Base-by-base conservation (phyloP, 1,140 invertebrate species). In the Wiebesia pumilae region DNA sequence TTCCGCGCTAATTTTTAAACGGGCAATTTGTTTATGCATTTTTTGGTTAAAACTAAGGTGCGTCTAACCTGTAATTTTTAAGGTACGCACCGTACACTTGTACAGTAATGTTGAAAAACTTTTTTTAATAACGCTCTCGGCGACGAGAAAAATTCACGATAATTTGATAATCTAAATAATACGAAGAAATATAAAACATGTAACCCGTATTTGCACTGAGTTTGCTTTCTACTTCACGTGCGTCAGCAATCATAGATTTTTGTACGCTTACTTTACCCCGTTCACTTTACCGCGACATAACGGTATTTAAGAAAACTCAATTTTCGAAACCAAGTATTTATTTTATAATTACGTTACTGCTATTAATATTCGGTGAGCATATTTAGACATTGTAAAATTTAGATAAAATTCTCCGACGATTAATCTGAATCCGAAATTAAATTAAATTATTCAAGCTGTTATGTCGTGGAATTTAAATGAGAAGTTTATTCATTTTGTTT, bases 241-340 rank as follows among this genome's bases (percentile, higher is more conserved):
- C 69, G 65, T 30, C 33, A 71, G 71, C 38, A 75, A 6, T 75
- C 71, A 40, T 73, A 75, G 71, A 75, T 75, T 75, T 75, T 75
- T 75, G 38, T n/a, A 75, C 71, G 71, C 71, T 75, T 75, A 75
- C 71, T 43, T n/a, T 75, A 75, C 71, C 71, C 71, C 71, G 24
- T 75, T 75, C 71, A 43, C 71, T 75, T 75, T 43, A 12, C 38
- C 21, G 40, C 38, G 19, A 75, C 71, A 27, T 75, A 75, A 43
- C 71, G 30, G 38, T 27, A 71, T n/a, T 75, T 43, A 75, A n/a
- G 24, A 75, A 40, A 43, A 75, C 27, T 40, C 38, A 75, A 75
- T 75, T 43, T 75, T 75, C 71, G 24, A 43, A 75, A 38, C 38
- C 38, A 10, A 75, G 3, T 16, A n/a, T 12, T 27, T 3, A 43